Percentiles rank a stretch among this genome's conserved stretches.
Conservation (phyloP, 2,888 invertebrate genomes). For the Dynastes maya region DNA sequence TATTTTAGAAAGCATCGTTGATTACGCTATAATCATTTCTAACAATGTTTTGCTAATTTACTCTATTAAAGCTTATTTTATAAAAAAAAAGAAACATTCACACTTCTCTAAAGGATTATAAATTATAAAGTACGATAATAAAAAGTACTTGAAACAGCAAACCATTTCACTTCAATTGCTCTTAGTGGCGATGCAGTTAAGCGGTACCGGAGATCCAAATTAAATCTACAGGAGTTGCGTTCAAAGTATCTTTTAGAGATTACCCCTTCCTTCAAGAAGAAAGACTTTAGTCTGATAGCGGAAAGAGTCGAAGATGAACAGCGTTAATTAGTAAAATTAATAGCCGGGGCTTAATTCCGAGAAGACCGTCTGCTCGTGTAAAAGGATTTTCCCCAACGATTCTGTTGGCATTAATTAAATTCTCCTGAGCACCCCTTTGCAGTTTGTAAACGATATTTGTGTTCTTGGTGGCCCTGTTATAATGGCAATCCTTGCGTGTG, state of each 20-base stretch:
- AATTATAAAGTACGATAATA: too few relatives aligned
- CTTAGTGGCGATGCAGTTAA: neutral
- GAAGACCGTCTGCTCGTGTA: conserved; percentile 28
- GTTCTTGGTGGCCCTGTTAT: neutral
- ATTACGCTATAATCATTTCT: too few relatives aligned
- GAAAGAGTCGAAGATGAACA: conserved; percentile 26
- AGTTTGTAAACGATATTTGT: conserved; percentile 3
- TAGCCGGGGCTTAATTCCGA: conserved; percentile 32
- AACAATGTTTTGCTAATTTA: too few relatives aligned
- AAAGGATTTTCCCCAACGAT: conserved; percentile 24
- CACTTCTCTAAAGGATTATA: too few relatives aligned
- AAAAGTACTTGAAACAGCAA: neutral
- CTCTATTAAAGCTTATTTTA: too few relatives aligned
- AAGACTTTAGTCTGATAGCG: conserved; percentile 3
- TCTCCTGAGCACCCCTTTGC: conserved; percentile 3
- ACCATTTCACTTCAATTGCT: neutral
- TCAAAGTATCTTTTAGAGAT: neutral
- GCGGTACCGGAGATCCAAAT: conserved; percentile 3
- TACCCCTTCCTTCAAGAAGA: neutral
- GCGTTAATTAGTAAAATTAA: conserved; percentile 44
- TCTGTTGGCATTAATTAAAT: conserved; percentile 29
- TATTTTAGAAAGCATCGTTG: too few relatives aligned
- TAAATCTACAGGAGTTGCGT: conserved; percentile 1
- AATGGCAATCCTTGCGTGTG: neutral
- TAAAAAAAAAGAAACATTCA: too few relatives aligned